These are phyloP conservation scores for Anticlea derivata DNA, from an alignment of 2,888 invertebrate genomes.

Conservation along the genomic window DNA sequence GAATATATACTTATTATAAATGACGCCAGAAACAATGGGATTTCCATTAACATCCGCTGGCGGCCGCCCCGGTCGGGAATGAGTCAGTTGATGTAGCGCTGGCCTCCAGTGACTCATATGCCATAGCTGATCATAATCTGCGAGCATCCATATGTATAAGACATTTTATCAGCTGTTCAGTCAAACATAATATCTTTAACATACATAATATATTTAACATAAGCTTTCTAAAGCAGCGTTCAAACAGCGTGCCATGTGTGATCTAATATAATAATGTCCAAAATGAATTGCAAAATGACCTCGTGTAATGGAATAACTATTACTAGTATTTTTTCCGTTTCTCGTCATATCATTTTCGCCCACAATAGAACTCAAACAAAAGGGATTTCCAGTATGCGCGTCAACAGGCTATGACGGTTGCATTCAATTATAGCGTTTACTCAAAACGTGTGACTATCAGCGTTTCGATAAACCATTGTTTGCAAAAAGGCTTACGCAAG, in stretches of 20 bases:
- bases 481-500: constrained; percentile 50
- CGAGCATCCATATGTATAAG: constrained; percentile 54
- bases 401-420: constrained; percentile 17
- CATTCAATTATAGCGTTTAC: constrained; percentile 20
- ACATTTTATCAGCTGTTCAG: constrained; percentile 31
- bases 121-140: constrained; percentile 58
- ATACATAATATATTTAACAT: too few relatives aligned
- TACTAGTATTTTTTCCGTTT: background rate
- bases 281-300: too few relatives aligned
- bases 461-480: constrained; percentile 47
- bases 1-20: constrained; percentile 43
- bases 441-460: constrained; percentile 23
- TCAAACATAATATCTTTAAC: too few relatives aligned
- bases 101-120: constrained; percentile 67
- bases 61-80: constrained; percentile 56
- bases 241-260: too few relatives aligned
- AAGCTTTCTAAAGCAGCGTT: too few relatives aligned
- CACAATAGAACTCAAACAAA: constrained; percentile 13
- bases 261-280: too few relatives aligned
- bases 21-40: constrained; percentile 69
- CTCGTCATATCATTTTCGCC: background rate
- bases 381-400: constrained; percentile 14
- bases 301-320: too few relatives aligned
- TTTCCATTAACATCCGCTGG: constrained; percentile 66
- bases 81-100: constrained; percentile 79